Conservation (phyloP, 1,140 invertebrate species). For the Pachyrhynchus sulphureomaculatus region DNA sequence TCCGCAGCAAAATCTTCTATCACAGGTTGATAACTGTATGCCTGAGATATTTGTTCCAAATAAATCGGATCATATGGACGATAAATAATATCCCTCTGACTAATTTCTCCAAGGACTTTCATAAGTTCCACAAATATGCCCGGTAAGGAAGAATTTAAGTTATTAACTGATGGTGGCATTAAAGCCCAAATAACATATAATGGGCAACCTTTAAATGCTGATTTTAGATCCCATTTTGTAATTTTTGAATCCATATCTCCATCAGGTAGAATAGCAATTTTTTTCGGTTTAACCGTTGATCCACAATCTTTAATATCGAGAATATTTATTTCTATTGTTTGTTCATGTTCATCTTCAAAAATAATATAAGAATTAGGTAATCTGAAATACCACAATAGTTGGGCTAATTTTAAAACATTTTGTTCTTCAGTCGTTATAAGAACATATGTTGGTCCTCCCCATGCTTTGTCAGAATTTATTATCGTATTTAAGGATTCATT, state of each 20-base stretch:
- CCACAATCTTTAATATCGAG: neutral
- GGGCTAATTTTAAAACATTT: neutral
- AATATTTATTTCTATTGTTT: neutral
- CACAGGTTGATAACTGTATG: slow-evolving; percentile 1
- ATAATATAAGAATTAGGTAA: neutral
- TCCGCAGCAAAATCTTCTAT: slow-evolving; percentile 4
- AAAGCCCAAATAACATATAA: neutral
- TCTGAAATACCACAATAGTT: neutral
- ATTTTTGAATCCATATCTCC: neutral
- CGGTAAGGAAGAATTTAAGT: neutral
- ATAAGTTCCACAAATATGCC: slow-evolving; percentile 6
- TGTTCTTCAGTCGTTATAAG: neutral
- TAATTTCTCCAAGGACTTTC: neutral
- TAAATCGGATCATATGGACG: slow-evolving; percentile 4
- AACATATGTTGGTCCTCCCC: neutral
- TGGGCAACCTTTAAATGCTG: neutral
- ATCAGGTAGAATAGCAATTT: too few species aligned
- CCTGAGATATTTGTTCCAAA: neutral
- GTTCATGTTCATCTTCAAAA: neutral
- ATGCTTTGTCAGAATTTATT: too few species aligned
- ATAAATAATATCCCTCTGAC: neutral
- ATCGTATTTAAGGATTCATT: too few species aligned
- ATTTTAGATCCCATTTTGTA: neutral
- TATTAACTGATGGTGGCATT: slow-evolving; percentile 8
- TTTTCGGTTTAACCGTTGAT: too few species aligned